These are phyloP conservation scores for Aplidium turbinatum DNA, from an alignment of 23 tunicate genomes.

Conservation along the genomic window DNA sequence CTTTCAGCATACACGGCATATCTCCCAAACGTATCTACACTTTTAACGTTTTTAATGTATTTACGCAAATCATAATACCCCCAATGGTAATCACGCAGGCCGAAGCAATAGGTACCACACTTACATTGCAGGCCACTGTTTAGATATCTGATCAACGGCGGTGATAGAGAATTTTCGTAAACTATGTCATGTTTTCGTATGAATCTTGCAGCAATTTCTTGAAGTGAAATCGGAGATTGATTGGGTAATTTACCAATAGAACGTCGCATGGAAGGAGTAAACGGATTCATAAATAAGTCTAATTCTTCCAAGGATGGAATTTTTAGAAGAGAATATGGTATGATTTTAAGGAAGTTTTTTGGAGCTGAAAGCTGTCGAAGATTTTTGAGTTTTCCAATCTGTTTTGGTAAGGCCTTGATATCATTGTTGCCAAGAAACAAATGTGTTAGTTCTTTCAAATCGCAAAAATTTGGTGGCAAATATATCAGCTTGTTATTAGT, in stretches of 20 bases:
- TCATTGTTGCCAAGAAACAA: too few relatives aligned
- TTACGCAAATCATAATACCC: background rate
- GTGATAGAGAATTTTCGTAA: conserved; percentile 27
- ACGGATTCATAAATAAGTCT: conserved; percentile 37
- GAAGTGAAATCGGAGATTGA: conserved; percentile 4
- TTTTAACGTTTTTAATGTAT: too few relatives aligned
- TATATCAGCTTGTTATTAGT: too few relatives aligned
- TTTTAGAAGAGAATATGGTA: conserved; percentile 35
- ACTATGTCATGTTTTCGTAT: conserved; percentile 12
- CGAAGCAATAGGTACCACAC: conserved; percentile 41
- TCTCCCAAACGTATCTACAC: too few relatives aligned
- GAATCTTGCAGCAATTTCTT: conserved; percentile 32
- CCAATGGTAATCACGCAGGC: background rate
- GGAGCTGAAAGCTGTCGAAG: conserved; percentile 37
- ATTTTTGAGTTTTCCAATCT: conserved; percentile 40
- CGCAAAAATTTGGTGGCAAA: too few relatives aligned
- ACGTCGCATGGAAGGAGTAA: background rate
- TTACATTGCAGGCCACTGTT: conserved; percentile 24
- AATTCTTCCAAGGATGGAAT: conserved; percentile 6
- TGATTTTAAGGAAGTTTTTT: conserved; percentile 22
- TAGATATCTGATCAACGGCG: conserved; percentile 27
- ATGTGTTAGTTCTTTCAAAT: too few relatives aligned
- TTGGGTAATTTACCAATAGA: too few relatives aligned
- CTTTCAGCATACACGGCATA: too few relatives aligned
- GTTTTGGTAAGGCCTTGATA: conserved; percentile 39